Evolutionary conservation across 2,888 invertebrate species (phyloP).

Genomic region (Octodonta nipae): DNA sequence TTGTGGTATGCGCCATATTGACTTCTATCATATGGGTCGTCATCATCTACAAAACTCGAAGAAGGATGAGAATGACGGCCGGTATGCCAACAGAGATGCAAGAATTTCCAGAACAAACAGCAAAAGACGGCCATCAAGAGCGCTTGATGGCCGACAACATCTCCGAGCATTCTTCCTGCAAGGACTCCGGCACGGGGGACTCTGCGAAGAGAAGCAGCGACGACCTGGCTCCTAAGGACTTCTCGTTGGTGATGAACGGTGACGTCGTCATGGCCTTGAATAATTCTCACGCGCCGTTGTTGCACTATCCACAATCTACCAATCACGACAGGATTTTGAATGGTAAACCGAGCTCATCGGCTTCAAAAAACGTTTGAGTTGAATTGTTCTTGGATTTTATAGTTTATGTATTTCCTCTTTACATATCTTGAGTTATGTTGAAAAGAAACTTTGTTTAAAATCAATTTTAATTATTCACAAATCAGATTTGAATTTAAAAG

Average conservation of each 20-base stretch:
- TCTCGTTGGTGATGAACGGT: conserved; percentile 18
- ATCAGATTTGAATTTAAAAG: no score
- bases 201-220: conserved; percentile 57
- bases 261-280: neutral
- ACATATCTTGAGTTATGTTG: no score
- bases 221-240: conserved; percentile 31
- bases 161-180: conserved; percentile 62
- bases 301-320: neutral
- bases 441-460: no score
- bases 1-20: conserved; percentile 81
- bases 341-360: no score
- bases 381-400: no score
- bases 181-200: conserved; percentile 70
- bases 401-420: no score
- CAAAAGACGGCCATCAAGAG: conserved; percentile 4
- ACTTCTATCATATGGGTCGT: conserved; percentile 85
- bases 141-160: conserved; percentile 47
- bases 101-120: conserved; percentile 12
- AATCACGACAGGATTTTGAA: neutral
- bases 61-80: no score
- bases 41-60: conserved; percentile 74
- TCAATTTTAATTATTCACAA: no score
- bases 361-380: no score
- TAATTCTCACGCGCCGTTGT: neutral
- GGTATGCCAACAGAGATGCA: conserved; percentile 34